phyloP scores from a whole-genome alignment of 1,140 invertebrate species.

The Tetramorium parvispinum region DNA sequence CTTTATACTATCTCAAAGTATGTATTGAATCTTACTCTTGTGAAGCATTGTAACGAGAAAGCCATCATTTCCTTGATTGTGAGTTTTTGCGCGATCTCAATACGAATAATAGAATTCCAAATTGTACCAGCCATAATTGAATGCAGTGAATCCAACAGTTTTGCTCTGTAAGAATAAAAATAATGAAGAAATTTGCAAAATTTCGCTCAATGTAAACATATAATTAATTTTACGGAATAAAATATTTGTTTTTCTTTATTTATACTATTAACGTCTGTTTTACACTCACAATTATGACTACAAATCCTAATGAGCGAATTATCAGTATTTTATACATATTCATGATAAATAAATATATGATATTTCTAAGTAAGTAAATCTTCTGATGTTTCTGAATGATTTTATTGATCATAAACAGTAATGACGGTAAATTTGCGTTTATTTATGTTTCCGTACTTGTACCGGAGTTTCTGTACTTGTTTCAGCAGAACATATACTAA shows the following conservation, averaged over 20 bases:
- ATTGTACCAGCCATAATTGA: slow-evolving; percentile 49
- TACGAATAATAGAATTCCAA: slow-evolving; percentile 47
- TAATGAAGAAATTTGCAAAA: not conserved
- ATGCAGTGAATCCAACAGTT: not conserved
- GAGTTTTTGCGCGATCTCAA: slow-evolving; percentile 48
- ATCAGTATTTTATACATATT: not conserved
- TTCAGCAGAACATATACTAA: no score
- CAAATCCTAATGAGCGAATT: slow-evolving; percentile 6
- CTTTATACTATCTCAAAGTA: not conserved
- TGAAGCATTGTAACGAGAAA: slow-evolving; percentile 56
- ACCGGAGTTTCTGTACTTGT: not conserved
- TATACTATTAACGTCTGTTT: not conserved
- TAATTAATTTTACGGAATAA: not conserved
- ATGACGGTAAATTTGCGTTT: not conserved
- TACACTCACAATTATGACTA: not conserved
- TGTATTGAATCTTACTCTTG: slow-evolving; percentile 46
- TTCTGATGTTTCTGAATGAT: slow-evolving; percentile 19
- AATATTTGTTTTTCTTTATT: not conserved
- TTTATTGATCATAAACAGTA: not conserved
- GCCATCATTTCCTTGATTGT: slow-evolving; percentile 43
- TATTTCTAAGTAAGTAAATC: not conserved
- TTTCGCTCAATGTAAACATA: no score
- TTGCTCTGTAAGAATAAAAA: slow-evolving; percentile 35
- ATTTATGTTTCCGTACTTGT: no score
- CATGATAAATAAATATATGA: not conserved